Conservation (phyloP, 2,113 vertebrate species). For the Ictidomys tridecemlineatus region DNA sequence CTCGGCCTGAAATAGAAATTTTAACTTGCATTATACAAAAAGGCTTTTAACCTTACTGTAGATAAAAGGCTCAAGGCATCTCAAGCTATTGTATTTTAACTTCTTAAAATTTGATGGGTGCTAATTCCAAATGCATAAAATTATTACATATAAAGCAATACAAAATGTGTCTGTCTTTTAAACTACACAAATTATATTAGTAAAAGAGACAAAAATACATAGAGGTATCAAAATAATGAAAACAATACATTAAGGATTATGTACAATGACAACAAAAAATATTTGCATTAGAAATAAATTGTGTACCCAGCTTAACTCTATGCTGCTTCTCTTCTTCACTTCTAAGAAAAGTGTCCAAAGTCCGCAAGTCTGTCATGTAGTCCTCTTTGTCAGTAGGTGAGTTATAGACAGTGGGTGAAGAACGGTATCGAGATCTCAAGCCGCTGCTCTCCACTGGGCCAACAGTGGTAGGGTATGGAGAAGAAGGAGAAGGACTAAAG, state of each 20-base stretch:
- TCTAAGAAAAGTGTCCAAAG: slow-evolving; percentile 91
- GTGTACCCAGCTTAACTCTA: slow-evolving; percentile 93
- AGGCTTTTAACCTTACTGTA: slow-evolving; percentile 7
- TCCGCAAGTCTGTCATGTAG: slow-evolving; percentile 94
- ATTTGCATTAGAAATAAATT: not conserved
- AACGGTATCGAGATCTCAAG: slow-evolving; percentile 93
- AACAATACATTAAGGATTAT: not conserved
- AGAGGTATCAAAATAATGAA: slow-evolving; percentile 27
- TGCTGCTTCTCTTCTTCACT: slow-evolving; percentile 96
- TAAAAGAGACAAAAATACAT: slow-evolving; percentile 28
- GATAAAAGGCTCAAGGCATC: slow-evolving; percentile 29
- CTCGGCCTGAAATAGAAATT: not conserved
- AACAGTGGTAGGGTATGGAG: slow-evolving; percentile 89
- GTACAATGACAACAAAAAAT: not conserved
- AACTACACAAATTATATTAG: not conserved
- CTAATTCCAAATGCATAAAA: slow-evolving; percentile 39
- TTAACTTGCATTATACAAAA: not conserved
- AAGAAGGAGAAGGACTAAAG: slow-evolving; percentile 90
- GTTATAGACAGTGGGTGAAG: slow-evolving; percentile 93
- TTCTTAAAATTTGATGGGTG: slow-evolving; percentile 1
- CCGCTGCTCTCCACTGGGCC: slow-evolving; percentile 90
- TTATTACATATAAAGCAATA: slow-evolving; percentile 22
- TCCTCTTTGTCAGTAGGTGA: slow-evolving; percentile 94
- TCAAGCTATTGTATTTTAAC: slow-evolving; percentile 24
- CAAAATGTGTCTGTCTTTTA: slow-evolving; percentile 24